Evolutionary conservation across 1,140 invertebrate genomes (phyloP).

Genomic region (Microplitis mediator): DNA sequence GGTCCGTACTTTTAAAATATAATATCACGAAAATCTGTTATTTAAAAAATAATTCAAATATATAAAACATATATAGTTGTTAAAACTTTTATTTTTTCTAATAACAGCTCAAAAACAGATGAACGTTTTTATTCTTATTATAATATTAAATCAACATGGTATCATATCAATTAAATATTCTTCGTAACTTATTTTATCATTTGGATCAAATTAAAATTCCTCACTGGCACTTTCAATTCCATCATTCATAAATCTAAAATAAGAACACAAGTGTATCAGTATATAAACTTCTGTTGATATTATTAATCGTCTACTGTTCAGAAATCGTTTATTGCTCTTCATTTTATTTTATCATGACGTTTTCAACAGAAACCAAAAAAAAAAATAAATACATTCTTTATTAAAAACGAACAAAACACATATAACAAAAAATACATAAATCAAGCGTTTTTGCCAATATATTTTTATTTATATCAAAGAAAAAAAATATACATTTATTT

Average conservation of each 20-base stretch:
- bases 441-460: too few species aligned
- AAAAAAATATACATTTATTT: too few species aligned
- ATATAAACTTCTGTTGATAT: not conserved
- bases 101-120: not conserved
- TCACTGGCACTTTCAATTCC: not conserved
- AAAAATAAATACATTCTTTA: too few species aligned
- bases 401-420: too few species aligned
- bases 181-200: not conserved
- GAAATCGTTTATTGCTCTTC: not conserved
- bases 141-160: not conserved
- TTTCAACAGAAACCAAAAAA: too few species aligned
- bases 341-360: too few species aligned
- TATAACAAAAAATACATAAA: too few species aligned
- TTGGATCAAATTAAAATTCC: not conserved
- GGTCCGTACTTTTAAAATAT: too few species aligned
- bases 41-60: not conserved
- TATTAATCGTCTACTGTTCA: not conserved
- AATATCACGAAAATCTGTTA: too few species aligned
- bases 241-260: slow-evolving; percentile 4
- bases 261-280: not conserved
- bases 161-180: not conserved
- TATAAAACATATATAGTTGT: not conserved
- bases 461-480: too few species aligned
- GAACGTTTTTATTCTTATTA: not conserved
- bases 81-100: not conserved